Evolutionary conservation across 2,888 invertebrate genomes (phyloP).

Genomic region (Mycalesis mineus): DNA sequence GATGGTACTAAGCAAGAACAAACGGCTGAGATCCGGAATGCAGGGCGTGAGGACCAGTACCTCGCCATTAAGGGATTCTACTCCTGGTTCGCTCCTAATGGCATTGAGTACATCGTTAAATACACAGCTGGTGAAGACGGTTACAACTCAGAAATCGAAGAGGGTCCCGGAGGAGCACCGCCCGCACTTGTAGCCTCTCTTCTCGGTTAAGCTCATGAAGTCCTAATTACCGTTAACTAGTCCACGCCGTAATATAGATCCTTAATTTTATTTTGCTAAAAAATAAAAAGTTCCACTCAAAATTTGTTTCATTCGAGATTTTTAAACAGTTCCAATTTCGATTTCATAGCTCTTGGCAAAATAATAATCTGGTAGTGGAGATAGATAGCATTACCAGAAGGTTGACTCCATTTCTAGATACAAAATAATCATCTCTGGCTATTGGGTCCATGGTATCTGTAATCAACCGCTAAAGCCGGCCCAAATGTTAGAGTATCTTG

Average conservation of each 20-base stretch:
- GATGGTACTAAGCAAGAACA: conserved; percentile 63
- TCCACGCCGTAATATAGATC: conserved; percentile 12
- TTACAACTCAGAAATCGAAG: conserved; percentile 48
- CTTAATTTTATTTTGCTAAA: not conserved
- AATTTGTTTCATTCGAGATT: not conserved
- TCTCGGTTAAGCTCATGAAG: conserved; percentile 32
- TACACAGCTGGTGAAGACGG: conserved; percentile 64
- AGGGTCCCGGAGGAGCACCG: conserved; percentile 45
- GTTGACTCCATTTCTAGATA: too few species aligned
- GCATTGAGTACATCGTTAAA: conserved; percentile 67
- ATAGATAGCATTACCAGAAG: too few species aligned
- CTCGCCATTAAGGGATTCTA: conserved; percentile 61
- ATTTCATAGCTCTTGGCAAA: too few species aligned
- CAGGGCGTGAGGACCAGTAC: conserved; percentile 61
- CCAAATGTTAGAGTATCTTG: too few species aligned
- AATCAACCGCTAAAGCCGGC: too few species aligned
- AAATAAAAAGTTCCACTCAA: not conserved
- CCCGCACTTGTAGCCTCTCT: conserved; percentile 39
- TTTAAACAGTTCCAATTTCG: too few species aligned
- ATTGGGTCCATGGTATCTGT: too few species aligned
- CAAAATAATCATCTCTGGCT: too few species aligned
- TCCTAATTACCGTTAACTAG: conserved; percentile 10
- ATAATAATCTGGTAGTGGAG: too few species aligned
- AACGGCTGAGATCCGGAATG: conserved; percentile 60
- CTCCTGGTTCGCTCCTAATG: conserved; percentile 67